These are phyloP conservation scores for Etia nguti DNA, from an alignment of 2,113 vertebrate species.

Conservation along the genomic window DNA sequence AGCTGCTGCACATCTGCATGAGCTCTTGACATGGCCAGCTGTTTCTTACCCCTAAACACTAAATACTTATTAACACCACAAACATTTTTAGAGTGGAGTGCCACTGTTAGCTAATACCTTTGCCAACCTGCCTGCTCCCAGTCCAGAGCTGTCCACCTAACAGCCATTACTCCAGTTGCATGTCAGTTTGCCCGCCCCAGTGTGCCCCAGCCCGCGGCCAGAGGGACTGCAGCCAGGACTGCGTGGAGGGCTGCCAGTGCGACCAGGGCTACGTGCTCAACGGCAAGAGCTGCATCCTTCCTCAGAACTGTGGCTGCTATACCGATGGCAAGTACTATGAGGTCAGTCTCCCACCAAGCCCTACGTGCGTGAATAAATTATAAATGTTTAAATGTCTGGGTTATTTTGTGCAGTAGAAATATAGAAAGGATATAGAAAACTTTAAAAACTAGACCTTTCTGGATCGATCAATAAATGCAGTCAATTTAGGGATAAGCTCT, in stretches of 20 bases:
- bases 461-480: neutral
- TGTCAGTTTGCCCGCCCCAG: slow-evolving; percentile 90
- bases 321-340: slow-evolving; percentile 92
- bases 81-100: neutral
- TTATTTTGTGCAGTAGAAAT: neutral
- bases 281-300: slow-evolving; percentile 90
- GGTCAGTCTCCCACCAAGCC: slow-evolving; percentile 67
- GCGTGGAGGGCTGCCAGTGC: slow-evolving; percentile 95
- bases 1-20: neutral
- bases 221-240: slow-evolving; percentile 92
- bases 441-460: neutral
- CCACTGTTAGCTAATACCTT: neutral
- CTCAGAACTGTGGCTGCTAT: slow-evolving; percentile 95
- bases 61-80: neutral
- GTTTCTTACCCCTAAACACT: neutral
- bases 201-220: slow-evolving; percentile 90
- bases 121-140: slow-evolving; percentile 51
- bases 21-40: neutral
- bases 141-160: slow-evolving; percentile 87
- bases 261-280: slow-evolving; percentile 90
- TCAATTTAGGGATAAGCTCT: neutral
- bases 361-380: rapidly evolving
- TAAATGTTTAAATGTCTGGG: neutral
- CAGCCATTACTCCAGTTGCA: slow-evolving; percentile 93
- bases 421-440: neutral